phyloP scores from a whole-genome alignment of 1,140 invertebrate species.

The Leucophenga varia region DNA sequence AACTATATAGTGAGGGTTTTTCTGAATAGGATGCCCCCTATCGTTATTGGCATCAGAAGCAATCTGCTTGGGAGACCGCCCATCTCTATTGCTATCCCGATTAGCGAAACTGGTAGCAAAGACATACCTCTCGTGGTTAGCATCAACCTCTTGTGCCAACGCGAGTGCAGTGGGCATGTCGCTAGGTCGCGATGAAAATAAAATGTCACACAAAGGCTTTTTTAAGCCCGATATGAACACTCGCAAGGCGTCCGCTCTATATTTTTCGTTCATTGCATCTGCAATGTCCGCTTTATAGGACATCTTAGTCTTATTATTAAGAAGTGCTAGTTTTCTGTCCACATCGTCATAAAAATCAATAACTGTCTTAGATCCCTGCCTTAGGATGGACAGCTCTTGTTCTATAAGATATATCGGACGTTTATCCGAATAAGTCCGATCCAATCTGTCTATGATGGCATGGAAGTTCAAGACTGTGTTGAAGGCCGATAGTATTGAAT shows the following conservation, averaged over 20 bases:
- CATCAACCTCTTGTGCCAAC: slow-evolving; percentile 22
- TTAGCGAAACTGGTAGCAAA: slow-evolving; percentile 22
- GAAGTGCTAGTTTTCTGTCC: slow-evolving; percentile 12
- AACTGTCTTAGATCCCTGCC: slow-evolving; percentile 9
- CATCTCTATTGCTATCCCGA: no score
- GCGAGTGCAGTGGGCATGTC: slow-evolving; percentile 21
- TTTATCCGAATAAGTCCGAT: slow-evolving; percentile 23
- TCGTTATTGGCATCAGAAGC: slow-evolving; percentile 17
- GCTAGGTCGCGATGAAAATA: slow-evolving; percentile 14
- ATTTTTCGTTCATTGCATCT: slow-evolving; percentile 14
- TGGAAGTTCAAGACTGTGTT: slow-evolving; percentile 24
- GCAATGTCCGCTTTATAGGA: slow-evolving; percentile 13
- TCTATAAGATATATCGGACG: slow-evolving; percentile 19
- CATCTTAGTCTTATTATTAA: slow-evolving; percentile 21
- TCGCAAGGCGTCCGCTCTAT: slow-evolving; percentile 10
- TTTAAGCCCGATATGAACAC: no score
- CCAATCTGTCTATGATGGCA: slow-evolving; percentile 17
- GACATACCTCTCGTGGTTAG: slow-evolving; percentile 16
- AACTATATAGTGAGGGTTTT: not conserved
- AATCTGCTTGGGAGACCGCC: no score
- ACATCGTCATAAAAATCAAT: slow-evolving; percentile 15
- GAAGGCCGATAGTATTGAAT: slow-evolving; percentile 20
- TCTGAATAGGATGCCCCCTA: slow-evolving; percentile 2
- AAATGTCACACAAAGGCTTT: no score
- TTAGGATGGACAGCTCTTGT: slow-evolving; percentile 16